Percentiles rank a stretch among this genome's conserved stretches.
phyloP scores from a whole-genome alignment of 2,113 vertebrate species.

The Xerus inauris region DNA sequence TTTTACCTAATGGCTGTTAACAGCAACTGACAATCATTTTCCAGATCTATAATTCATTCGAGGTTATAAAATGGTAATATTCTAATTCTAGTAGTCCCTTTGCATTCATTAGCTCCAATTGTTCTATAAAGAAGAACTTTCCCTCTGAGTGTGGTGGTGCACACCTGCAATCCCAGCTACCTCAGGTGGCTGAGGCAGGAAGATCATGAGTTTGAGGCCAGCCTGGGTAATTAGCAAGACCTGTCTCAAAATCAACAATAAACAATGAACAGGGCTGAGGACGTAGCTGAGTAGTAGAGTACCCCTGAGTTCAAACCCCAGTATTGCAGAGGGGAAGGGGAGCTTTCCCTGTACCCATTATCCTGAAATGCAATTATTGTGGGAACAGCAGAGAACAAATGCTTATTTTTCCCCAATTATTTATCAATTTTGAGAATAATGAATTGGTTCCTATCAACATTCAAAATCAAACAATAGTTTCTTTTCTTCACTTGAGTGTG shows the following conservation, averaged over 20 bases:
- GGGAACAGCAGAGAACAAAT: background rate
- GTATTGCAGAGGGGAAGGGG: too few species aligned
- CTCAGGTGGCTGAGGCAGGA: too few species aligned
- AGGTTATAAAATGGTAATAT: background rate
- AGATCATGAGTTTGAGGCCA: too few species aligned
- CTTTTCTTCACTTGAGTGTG: background rate
- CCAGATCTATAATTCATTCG: background rate
- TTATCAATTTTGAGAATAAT: constrained; percentile 23
- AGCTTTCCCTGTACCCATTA: background rate
- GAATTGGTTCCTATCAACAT: background rate
- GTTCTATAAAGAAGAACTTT: background rate
- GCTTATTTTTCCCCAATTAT: background rate
- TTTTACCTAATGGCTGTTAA: constrained; percentile 1
- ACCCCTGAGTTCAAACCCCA: too few species aligned
- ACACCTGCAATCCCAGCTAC: too few species aligned
- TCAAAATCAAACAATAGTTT: background rate
- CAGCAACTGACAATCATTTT: background rate
- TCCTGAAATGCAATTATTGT: background rate
- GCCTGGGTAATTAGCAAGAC: too few species aligned
- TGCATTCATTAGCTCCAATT: constrained; percentile 20
- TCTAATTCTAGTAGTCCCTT: constrained; percentile 9
- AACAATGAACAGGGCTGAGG: too few species aligned
- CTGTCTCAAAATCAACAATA: too few species aligned
- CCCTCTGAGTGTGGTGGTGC: too few species aligned
- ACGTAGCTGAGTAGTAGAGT: too few species aligned